Conservation (phyloP, 2,888 invertebrate genomes). For the Oscheius sp. region DNA sequence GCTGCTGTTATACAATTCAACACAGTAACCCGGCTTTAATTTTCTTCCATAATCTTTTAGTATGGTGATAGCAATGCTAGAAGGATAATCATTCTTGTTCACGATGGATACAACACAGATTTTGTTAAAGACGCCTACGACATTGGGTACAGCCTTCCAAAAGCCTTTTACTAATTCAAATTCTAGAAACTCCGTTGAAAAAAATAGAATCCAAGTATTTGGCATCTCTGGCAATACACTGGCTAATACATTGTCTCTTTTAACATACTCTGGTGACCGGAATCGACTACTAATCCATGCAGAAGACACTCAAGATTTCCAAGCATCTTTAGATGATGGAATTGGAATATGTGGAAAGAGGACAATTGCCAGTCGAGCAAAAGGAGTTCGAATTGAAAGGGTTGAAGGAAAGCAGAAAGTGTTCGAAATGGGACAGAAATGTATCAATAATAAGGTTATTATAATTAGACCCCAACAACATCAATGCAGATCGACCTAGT, state of each 20-base stretch:
- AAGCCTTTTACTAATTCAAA: not conserved
- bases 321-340: slow-evolving; percentile 2
- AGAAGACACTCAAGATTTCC: slow-evolving; percentile 27
- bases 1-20: slow-evolving; percentile 36
- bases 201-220: slow-evolving; percentile 35
- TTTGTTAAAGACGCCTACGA: slow-evolving; percentile 48
- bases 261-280: slow-evolving; percentile 42
- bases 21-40: not conserved
- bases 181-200: slow-evolving; percentile 21
- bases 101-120: slow-evolving; percentile 53
- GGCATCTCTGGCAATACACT: slow-evolving; percentile 38
- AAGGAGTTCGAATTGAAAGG: slow-evolving; percentile 6
- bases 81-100: slow-evolving; percentile 46
- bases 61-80: slow-evolving; percentile 2
- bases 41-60: slow-evolving; percentile 13
- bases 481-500: slow-evolving; percentile 57
- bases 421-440: slow-evolving; percentile 22
- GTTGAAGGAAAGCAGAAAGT: slow-evolving; percentile 5
- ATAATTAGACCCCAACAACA: not conserved
- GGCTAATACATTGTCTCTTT: slow-evolving; percentile 35
- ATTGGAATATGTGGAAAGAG: not conserved
- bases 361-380: slow-evolving; percentile 2
- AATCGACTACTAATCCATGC: slow-evolving; percentile 16
- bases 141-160: slow-evolving; percentile 33
- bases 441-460: slow-evolving; percentile 5